Percentiles rank a stretch among this genome's conserved stretches.
Conservation (phyloP, 2,113 vertebrate genomes). For the Marmota flaviventris region DNA sequence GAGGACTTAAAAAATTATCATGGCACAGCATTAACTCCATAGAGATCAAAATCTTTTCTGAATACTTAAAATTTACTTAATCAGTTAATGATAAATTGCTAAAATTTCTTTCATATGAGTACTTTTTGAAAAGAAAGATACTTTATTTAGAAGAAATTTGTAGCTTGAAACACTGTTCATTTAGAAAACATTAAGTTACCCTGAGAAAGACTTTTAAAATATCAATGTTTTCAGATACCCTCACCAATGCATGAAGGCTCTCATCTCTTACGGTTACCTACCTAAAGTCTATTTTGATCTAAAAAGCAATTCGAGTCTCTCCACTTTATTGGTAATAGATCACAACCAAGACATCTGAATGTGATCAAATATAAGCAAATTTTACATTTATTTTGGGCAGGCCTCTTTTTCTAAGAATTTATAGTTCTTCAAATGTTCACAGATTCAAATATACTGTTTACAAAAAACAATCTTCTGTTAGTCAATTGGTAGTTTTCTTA, state of each 20-base stretch:
- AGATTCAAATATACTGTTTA: slow-evolving; percentile 57
- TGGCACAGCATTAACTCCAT: slow-evolving; percentile 53
- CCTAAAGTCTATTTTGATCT: slow-evolving; percentile 32
- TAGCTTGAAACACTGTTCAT: slow-evolving; percentile 68
- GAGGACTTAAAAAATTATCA: slow-evolving; percentile 66
- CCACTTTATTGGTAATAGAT: slow-evolving; percentile 62
- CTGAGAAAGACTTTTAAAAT: slow-evolving; percentile 76
- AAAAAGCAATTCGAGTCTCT: slow-evolving; percentile 74
- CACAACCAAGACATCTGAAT: slow-evolving; percentile 19
- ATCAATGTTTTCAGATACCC: slow-evolving; percentile 50
- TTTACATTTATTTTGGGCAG: slow-evolving; percentile 56
- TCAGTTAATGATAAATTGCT: slow-evolving; percentile 39
- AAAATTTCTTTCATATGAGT: slow-evolving; percentile 31
- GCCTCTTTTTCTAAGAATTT: slow-evolving; percentile 7
- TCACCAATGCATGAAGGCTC: neutral
- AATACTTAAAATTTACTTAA: slow-evolving; percentile 43
- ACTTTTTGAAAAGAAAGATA: slow-evolving; percentile 62
- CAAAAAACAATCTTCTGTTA: slow-evolving; percentile 60
- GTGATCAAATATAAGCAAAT: slow-evolving; percentile 53
- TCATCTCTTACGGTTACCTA: slow-evolving; percentile 7
- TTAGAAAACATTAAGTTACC: slow-evolving; percentile 69
- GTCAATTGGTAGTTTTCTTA: slow-evolving; percentile 58
- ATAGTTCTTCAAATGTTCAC: slow-evolving; percentile 38
- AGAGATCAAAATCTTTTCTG: slow-evolving; percentile 63
- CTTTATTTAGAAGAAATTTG: slow-evolving; percentile 66